Percentiles rank a stretch among this genome's conserved stretches.
Conservation (phyloP, 2,888 invertebrate genomes). For the Pristionchus fissidentatus region DNA sequence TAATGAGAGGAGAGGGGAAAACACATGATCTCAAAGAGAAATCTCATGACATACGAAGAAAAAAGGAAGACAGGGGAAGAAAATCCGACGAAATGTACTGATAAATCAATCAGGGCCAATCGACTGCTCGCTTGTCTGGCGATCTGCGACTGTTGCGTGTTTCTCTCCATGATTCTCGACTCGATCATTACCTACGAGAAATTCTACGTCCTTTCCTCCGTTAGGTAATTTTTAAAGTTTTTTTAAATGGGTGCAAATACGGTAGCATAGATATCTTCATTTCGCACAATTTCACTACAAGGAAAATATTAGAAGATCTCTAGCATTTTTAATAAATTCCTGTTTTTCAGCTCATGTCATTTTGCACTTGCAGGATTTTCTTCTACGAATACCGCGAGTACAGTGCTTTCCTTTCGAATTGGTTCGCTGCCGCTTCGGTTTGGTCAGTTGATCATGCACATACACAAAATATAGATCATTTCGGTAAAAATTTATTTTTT, state of each 20-base stretch:
- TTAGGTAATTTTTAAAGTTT: conserved; percentile 51
- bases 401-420: conserved; percentile 55
- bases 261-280: no score
- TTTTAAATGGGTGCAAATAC: no score
- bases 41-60: no score
- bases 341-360: neutral
- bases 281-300: neutral
- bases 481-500: no score
- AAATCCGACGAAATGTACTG: no score
- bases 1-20: no score
- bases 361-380: neutral
- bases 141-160: conserved; percentile 64
- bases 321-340: neutral
- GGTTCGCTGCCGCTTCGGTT: conserved; percentile 68
- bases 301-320: neutral
- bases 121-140: conserved; percentile 63
- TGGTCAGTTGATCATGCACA: no score
- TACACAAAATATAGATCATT: no score
- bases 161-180: conserved; percentile 62
- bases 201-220: conserved; percentile 52
- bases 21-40: no score
- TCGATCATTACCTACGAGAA: conserved; percentile 56
- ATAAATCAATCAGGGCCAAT: conserved; percentile 66
- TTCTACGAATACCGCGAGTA: neutral
- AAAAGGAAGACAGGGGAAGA: no score